Evolutionary conservation across 2,888 invertebrate species (phyloP).

Genomic region (Drosophila diplacantha): DNA sequence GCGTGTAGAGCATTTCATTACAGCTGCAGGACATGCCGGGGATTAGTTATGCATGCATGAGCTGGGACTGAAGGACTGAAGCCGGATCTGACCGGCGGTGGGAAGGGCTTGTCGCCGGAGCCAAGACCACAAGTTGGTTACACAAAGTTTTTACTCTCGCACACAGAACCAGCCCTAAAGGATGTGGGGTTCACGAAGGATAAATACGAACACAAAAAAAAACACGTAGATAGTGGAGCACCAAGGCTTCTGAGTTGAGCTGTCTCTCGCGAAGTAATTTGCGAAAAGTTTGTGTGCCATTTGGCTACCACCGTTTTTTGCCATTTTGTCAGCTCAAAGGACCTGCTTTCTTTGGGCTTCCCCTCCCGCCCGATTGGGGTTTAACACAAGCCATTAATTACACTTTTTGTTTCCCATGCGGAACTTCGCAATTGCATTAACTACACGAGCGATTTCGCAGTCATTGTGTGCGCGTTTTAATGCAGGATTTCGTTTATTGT

Average conservation of each 20-base stretch:
- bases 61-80: constrained; percentile 16
- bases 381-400: constrained; percentile 21
- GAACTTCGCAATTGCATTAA: constrained; percentile 19
- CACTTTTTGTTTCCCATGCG: constrained; percentile 4
- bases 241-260: constrained; percentile 12
- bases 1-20: constrained; percentile 28
- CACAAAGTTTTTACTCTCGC: constrained; percentile 19
- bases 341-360: neutral
- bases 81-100: constrained; percentile 12
- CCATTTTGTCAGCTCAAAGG: constrained; percentile 1
- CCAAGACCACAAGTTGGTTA: constrained; percentile 32
- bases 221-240: constrained; percentile 4
- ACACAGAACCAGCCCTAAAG: neutral
- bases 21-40: constrained; percentile 25
- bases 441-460: constrained; percentile 1
- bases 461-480: neutral
- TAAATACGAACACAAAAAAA: neutral
- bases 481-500: constrained; percentile 1
- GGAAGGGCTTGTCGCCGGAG: constrained; percentile 9
- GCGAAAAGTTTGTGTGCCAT: constrained; percentile 19
- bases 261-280: constrained; percentile 39
- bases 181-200: neutral
- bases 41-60: constrained; percentile 38
- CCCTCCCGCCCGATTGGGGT: neutral
- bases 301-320: constrained; percentile 4